Evolutionary conservation across 2,113 vertebrate genomes (phyloP).

Genomic region (Halcyon malimbica): DNA sequence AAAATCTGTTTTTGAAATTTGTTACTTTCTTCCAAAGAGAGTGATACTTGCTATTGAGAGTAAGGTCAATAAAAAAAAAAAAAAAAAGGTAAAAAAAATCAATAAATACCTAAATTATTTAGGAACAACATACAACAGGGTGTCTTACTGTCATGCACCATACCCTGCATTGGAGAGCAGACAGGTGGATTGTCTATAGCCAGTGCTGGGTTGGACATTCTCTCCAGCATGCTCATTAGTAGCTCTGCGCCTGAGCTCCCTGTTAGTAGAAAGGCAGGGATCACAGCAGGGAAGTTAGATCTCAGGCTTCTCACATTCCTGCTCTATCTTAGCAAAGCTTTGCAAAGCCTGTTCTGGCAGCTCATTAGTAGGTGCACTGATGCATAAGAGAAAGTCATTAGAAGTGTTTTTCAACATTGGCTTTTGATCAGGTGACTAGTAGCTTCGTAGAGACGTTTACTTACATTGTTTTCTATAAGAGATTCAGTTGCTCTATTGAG

Average conservation of each 20-base stretch:
- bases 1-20: constrained; percentile 4
- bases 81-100: constrained; percentile 78
- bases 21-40: constrained; percentile 16
- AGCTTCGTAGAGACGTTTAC: constrained; percentile 84
- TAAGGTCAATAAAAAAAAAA: constrained; percentile 63
- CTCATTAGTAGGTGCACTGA: constrained; percentile 99
- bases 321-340: constrained; percentile 92
- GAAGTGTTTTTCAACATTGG: constrained; percentile 92
- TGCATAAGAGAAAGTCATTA: constrained; percentile 99
- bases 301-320: constrained; percentile 95
- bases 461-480: constrained; percentile 85
- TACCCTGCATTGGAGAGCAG: constrained; percentile 84
- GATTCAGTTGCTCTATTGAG: constrained; percentile 81
- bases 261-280: constrained; percentile 98
- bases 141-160: constrained; percentile 90
- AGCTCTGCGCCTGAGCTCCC: constrained; percentile 88
- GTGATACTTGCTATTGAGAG: constrained; percentile 53
- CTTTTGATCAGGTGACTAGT: constrained; percentile 96
- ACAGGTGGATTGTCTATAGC: constrained; percentile 89
- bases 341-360: constrained; percentile 98
- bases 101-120: constrained; percentile 97
- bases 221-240: constrained; percentile 97
- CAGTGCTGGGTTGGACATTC: constrained; percentile 81
- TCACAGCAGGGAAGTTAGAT: constrained; percentile 98
- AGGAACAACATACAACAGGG: constrained; percentile 87